Base-by-base conservation (phyloP, 1,140 invertebrate species). In the Leptopilina clavipes region DNA sequence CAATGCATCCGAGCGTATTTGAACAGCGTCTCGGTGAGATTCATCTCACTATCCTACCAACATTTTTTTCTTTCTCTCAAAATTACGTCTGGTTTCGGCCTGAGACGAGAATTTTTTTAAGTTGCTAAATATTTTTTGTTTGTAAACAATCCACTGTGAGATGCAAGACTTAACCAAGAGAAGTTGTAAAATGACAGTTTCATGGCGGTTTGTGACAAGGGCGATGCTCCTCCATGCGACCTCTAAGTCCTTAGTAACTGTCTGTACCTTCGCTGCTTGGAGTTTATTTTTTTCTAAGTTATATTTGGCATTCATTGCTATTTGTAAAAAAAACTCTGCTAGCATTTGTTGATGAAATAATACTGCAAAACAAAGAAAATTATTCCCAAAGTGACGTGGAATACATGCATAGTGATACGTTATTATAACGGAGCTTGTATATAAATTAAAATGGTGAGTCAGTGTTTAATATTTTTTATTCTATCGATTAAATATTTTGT, bases 21-120 rank as follows among this genome's bases (percentile, higher is more conserved):
- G 44, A 9, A 74, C 31, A 31, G 59, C 37, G 10, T 25, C n/a
- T 17, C 14, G 37, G 10, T 3, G 37, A 37, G 43, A 11, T 12
- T 72, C n/a, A 59, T 52, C 25, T 71, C 19, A 5, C 5, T 3
- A 25, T 65, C 12, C 59, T 31, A 19, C n/a, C 3, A 22, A 25
- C 12, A 9, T 19, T 25, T 59, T 71, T n/a, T n/a, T n/a, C n/a
- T 76, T 52, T 74, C 71, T 79, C 74, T 73, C 82, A 79, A 73
- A 74, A 31, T 18, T 72, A 3, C 5, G 17, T 72, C 78, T 76
- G 84, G 83, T 83, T 85, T 85, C 85, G 86, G 83, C 86, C 86
- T 87, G 81, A 45, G 54, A 56, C 48, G 25, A 65, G 40, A 44
- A 72, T 52, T 73, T 56, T 72, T 52, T 70, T 25, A 14, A 31